phyloP scores from a whole-genome alignment of 2,113 vertebrate genomes.

The Neofelis nebulosa region DNA sequence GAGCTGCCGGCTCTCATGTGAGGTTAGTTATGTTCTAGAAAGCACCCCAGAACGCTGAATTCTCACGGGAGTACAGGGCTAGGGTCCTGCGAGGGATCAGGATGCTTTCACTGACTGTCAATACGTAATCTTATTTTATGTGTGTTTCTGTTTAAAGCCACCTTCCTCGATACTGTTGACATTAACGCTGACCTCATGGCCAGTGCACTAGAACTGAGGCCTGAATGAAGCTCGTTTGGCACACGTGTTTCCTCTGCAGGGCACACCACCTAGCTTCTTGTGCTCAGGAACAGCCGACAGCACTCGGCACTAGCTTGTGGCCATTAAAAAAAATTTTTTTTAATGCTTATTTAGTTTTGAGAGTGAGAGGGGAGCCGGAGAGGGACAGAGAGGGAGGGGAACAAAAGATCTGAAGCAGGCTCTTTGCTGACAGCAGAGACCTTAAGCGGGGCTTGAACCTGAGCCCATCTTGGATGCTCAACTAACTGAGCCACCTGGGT shows the following conservation, averaged over 20 bases:
- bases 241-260: fast-evolving
- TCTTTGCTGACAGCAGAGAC: too few species aligned
- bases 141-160: neutral
- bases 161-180: neutral
- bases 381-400: too few species aligned
- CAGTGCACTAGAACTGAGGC: fast-evolving
- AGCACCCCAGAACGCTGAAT: fast-evolving
- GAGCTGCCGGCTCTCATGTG: fast-evolving
- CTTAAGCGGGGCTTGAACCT: too few species aligned
- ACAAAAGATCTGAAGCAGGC: too few species aligned
- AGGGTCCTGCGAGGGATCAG: neutral
- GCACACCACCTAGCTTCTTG: neutral
- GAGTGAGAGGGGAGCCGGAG: too few species aligned
- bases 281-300: neutral
- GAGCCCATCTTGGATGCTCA: too few species aligned
- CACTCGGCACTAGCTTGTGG: neutral
- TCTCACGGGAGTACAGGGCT: fast-evolving
- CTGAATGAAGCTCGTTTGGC: neutral
- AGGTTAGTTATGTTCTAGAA: neutral
- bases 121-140: neutral
- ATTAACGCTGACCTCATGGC: fast-evolving
- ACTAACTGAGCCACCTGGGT: too few species aligned
- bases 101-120: neutral
- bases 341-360: too few species aligned
- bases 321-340: too few species aligned